phyloP scores from a whole-genome alignment of 2,797 vertebrate species.

The Echiichthys vipera region DNA sequence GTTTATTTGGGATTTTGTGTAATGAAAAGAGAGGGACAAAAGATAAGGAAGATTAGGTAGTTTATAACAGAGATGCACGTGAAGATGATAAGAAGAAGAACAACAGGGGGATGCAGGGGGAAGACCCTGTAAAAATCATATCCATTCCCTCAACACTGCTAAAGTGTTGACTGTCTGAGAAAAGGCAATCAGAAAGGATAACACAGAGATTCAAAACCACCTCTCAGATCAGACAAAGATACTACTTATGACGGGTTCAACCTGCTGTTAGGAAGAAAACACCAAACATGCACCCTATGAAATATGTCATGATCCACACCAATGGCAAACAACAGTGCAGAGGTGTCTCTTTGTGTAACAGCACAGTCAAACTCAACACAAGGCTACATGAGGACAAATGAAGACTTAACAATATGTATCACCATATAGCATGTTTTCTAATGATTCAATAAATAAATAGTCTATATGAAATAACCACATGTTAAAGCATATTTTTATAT shows the following conservation, averaged over 20 bases:
- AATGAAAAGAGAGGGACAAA: constrained; percentile 89
- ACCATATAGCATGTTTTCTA: no score
- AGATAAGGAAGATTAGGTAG: constrained; percentile 83
- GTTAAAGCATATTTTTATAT: no score
- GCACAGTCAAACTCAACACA: neutral
- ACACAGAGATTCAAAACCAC: constrained; percentile 46
- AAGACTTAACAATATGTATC: constrained; percentile 1
- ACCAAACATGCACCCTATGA: constrained; percentile 38
- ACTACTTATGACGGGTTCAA: constrained; percentile 32
- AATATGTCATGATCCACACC: constrained; percentile 45
- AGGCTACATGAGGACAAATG: neutral
- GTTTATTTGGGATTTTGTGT: constrained; percentile 89
- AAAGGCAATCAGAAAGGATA: constrained; percentile 55
- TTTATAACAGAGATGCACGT: constrained; percentile 77
- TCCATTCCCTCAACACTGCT: constrained; percentile 48
- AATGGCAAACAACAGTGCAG: constrained; percentile 16
- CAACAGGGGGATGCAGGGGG: constrained; percentile 25
- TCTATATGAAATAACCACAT: no score
- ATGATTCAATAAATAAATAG: no score
- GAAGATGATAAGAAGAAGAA: constrained; percentile 60
- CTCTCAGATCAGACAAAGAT: constrained; percentile 47
- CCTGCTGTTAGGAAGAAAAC: constrained; percentile 43
- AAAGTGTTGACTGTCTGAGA: constrained; percentile 46
- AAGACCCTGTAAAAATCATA: constrained; percentile 36
- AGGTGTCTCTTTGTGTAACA: constrained; percentile 1